A percentile compares a stretch with the other conserved stretches of the same genome.
These are phyloP conservation scores for Lacanobia oleracea DNA, from an alignment of 2,888 invertebrate genomes.

Conservation along the genomic window DNA sequence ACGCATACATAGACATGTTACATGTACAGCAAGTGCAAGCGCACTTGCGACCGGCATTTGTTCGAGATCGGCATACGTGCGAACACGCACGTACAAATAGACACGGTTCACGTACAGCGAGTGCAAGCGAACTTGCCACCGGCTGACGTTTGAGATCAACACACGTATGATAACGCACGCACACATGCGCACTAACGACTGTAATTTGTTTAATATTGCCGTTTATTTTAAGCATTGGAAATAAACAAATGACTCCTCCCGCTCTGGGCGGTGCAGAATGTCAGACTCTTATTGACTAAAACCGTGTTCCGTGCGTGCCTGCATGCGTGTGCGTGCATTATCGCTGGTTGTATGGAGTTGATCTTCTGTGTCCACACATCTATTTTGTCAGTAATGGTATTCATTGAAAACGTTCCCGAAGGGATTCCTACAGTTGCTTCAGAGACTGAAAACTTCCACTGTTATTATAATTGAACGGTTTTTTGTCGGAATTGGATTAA, in stretches of 20 bases:
- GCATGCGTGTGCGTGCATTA: too few species aligned
- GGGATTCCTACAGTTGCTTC: constrained; percentile 46
- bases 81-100: background rate
- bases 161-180: background rate
- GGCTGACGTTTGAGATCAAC: too few species aligned
- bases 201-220: too few species aligned
- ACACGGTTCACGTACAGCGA: background rate
- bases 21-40: too few species aligned
- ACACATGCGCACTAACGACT: background rate
- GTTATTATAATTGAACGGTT: constrained; percentile 60
- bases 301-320: too few species aligned
- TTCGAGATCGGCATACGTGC: too few species aligned
- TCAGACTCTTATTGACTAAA: too few species aligned
- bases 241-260: too few species aligned
- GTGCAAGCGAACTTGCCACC: too few species aligned
- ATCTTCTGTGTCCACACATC: constrained; percentile 14
- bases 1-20: background rate
- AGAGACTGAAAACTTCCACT: constrained; percentile 46
- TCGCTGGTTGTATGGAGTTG: background rate
- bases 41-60: too few species aligned
- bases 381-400: constrained; percentile 48
- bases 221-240: too few species aligned
- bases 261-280: too few species aligned
- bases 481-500: constrained; percentile 52
- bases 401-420: constrained; percentile 57